Evolutionary conservation across 1,140 invertebrate species (phyloP), one percentile per base, ranked within the genome.

Genomic region (Elysia chlorotica): DNA sequence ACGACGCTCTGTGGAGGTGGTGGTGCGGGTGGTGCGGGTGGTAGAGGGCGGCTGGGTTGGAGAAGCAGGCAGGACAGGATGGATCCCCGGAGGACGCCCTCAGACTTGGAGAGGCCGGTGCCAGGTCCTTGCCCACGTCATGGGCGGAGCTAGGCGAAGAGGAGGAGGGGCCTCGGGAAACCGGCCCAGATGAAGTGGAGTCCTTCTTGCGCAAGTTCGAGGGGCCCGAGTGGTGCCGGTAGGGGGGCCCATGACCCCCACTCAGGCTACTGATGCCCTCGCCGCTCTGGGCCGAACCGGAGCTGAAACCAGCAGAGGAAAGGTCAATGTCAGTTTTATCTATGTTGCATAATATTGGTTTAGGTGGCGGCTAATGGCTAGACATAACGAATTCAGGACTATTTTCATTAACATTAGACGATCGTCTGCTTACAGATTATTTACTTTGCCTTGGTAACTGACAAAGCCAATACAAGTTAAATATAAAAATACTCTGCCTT

Each of bases 281-380:
- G 30, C 74, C 74, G 36, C 74, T 67, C 59, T 76, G 74, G 21
- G 56, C 67, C 35, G 74, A 76, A n/a, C 74, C 71, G 41, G 74
- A 76, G 71, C 74, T 76, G 71, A 57, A 35, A 38, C 57, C 41
- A 63, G 37, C 2, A 36, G 41, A 10, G 19, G n/a, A 10, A 48
- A 48, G n/a, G 41, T n/a, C n/a, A n/a, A n/a, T n/a, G n/a, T n/a
- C n/a, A n/a, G n/a, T n/a, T n/a, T n/a, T n/a, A n/a, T n/a, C n/a
- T n/a, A n/a, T n/a, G n/a, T n/a, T n/a, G n/a, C n/a, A n/a, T n/a
- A n/a, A n/a, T n/a, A n/a, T n/a, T n/a, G 41, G 41, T 10, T 48
- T 48, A 10, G n/a, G 41, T 48, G n/a, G n/a, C 41, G 10, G 10
- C 41, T 48, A 48, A 10, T 14, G 41, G n/a, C n/a, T 48, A 48